Conservation (phyloP, 2,113 vertebrate species). For the Sitta europaea region DNA sequence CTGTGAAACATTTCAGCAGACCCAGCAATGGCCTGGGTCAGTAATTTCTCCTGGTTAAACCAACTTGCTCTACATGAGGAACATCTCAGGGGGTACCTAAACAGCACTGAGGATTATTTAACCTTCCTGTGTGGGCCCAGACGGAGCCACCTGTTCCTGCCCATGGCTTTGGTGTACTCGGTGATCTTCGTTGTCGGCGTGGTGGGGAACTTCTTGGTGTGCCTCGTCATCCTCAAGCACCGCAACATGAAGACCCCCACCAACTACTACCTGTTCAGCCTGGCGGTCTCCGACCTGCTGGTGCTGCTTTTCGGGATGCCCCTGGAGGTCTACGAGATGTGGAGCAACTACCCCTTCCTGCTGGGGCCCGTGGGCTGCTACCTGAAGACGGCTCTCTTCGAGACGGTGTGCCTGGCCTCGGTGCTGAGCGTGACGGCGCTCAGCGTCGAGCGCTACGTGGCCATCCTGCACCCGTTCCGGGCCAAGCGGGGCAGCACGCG, state of each 20-base stretch:
- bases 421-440: constrained; percentile 89
- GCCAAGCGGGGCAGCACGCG: constrained; percentile 88
- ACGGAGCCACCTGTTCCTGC: constrained; percentile 70
- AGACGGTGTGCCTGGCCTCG: constrained; percentile 91
- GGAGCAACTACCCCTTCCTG: constrained; percentile 93
- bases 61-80: constrained; percentile 23
- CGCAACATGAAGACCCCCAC: constrained; percentile 90
- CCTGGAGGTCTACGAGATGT: constrained; percentile 93
- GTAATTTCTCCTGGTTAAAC: constrained; percentile 55
- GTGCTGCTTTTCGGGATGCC: constrained; percentile 92
- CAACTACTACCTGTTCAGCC: constrained; percentile 94
- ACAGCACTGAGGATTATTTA: constrained; percentile 76
- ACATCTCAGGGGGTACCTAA: constrained; percentile 43
- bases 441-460: constrained; percentile 89
- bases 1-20: background rate
- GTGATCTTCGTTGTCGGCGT: constrained; percentile 87
- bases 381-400: constrained; percentile 90
- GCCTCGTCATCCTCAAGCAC: constrained; percentile 87
- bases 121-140: constrained; percentile 71
- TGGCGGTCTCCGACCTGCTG: constrained; percentile 89
- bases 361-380: constrained; percentile 86
- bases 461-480: constrained; percentile 84
- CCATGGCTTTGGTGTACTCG: constrained; percentile 67
- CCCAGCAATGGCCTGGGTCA: constrained; percentile 37
- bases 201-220: constrained; percentile 86